A percentile compares a stretch with the other conserved stretches of the same genome.
These are phyloP conservation scores for Neogale vison DNA, from an alignment of 2,113 vertebrate species.

Conservation along the genomic window DNA sequence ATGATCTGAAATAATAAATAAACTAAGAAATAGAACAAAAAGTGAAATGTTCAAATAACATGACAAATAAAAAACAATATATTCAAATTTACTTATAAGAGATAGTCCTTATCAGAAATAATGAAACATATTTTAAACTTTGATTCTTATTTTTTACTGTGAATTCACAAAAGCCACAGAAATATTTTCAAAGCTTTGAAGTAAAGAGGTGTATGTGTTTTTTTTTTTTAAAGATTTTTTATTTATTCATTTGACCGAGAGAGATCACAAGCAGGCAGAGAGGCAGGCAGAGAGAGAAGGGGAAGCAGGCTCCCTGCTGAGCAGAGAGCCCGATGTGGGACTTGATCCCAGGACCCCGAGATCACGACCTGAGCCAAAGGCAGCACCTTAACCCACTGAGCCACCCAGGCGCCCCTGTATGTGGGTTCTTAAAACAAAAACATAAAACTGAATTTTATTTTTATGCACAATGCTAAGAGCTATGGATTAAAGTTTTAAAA, in stretches of 20 bases:
- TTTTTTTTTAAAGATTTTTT: too few species aligned
- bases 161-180: neutral
- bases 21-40: neutral
- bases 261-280: too few species aligned
- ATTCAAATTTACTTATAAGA: neutral
- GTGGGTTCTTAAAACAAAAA: neutral
- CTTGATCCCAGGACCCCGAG: too few species aligned
- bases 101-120: neutral
- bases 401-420: too few species aligned
- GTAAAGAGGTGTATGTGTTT: neutral
- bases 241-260: too few species aligned
- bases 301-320: too few species aligned
- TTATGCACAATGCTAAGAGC: neutral
- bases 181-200: neutral
- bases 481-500: neutral
- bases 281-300: too few species aligned
- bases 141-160: neutral
- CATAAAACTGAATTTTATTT: neutral
- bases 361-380: too few species aligned
- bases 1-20: neutral
- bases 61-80: neutral
- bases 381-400: too few species aligned
- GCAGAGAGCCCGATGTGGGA: too few species aligned
- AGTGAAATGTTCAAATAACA: neutral
- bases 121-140: neutral